Evolutionary conservation across 2,113 vertebrate species (phyloP), one percentile per base, ranked within the genome.

Genomic region (Mellivora capensis): DNA sequence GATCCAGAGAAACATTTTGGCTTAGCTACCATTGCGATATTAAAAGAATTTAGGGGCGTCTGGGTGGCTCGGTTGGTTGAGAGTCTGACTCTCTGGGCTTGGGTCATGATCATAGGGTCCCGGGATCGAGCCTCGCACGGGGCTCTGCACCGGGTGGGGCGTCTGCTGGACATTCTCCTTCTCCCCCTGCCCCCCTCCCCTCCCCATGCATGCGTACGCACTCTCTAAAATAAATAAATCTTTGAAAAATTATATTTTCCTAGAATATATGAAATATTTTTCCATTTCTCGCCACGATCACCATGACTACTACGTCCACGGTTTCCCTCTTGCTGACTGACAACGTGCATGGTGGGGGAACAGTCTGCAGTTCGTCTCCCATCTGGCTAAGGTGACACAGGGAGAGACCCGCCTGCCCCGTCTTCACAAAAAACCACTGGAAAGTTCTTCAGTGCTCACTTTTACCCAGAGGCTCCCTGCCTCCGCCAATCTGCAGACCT

Each of bases 401-500:
- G 71, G 47, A 39, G 21, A 21, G 67, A 44, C 15, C 80, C 0
- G 3, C 3, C 18, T 3, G 67, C 23, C 4, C 2, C 29, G 20
- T 87, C n/a, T 17, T 81, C n/a, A 11, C 17, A 49, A 83, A 71
- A 71, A 23, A 1, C 69, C 44, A 96, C 17, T 0, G 57, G 88
- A 72, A 93, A 96, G 80, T 81, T 61, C 21, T 1, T 64, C 87
- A 74, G 77, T 83, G 76, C 57, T 95, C 0, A n/a, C 54, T 67
- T 72, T 69, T 31, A 61, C 25, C 27, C 9, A 7, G 44, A 52
- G 54, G 82, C 10, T n/a, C 27, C 57, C 83, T 96, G 93, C 93
- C 90, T 90, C 93, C 64, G 97, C 93, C 93, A 95, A 96, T 94
- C 97, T 98, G 67, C 10, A 62, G 92, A 87, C 49, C 93, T 87